phyloP scores from a whole-genome alignment of 2,113 vertebrate genomes.

The Phocoena sinus region DNA sequence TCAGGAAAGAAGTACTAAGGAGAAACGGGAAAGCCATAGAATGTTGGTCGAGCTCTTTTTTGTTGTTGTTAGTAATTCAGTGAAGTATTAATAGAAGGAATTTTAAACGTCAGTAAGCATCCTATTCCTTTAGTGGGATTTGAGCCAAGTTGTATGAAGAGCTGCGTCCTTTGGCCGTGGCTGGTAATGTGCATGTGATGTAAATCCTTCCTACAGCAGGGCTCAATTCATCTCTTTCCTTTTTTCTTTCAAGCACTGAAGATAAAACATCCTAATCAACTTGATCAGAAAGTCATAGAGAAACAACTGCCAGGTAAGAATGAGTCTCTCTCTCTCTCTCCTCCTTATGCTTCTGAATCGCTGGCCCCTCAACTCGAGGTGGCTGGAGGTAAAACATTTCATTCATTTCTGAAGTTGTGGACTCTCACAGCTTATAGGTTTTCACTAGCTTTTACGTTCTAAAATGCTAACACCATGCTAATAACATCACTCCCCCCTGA shows the following conservation, averaged over 20 bases:
- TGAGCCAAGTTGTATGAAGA: not conserved
- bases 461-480: not conserved
- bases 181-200: too few relatives aligned
- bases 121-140: not conserved
- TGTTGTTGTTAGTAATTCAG: not conserved
- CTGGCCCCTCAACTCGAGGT: not conserved
- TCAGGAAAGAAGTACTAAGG: not conserved
- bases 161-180: not conserved
- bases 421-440: not conserved
- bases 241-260: slow-evolving; percentile 82
- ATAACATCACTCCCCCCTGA: fast-evolving
- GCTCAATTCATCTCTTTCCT: not conserved
- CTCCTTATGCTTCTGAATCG: not conserved
- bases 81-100: not conserved
- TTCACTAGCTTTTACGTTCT: not conserved
- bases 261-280: slow-evolving; percentile 87
- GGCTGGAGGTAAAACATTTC: not conserved
- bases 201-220: not conserved
- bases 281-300: slow-evolving; percentile 81
- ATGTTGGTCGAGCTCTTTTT: not conserved
- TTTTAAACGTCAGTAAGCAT: not conserved
- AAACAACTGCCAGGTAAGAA: slow-evolving; percentile 94
- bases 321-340: not conserved
- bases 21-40: not conserved
- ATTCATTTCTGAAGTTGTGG: not conserved